phyloP scores from a whole-genome alignment of 2,888 invertebrate species.

The Malthinus seriepunctatus region DNA sequence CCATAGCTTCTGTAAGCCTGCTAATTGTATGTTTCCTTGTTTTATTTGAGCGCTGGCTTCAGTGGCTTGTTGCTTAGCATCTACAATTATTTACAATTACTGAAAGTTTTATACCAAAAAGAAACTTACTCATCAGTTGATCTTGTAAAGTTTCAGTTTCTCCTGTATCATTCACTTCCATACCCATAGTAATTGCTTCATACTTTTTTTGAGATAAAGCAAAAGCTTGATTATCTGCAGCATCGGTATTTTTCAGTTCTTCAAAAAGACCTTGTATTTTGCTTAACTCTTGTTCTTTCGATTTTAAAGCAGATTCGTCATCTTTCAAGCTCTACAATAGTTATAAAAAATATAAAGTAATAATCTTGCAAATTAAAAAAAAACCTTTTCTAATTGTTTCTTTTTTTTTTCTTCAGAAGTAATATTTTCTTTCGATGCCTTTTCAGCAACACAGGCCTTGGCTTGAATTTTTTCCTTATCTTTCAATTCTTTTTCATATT shows the following conservation, averaged over 20 bases:
- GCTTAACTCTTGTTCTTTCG: constrained; percentile 64
- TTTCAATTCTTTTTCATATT: constrained; percentile 66
- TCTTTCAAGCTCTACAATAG: constrained; percentile 60
- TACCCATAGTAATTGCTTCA: constrained; percentile 83
- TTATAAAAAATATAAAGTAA: neutral
- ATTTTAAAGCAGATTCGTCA: constrained; percentile 65
- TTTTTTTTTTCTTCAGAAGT: constrained; percentile 70
- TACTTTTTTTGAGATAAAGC: constrained; percentile 75
- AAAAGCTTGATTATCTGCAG: constrained; percentile 68
- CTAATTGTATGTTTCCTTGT: constrained; percentile 75
- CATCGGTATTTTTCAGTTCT: constrained; percentile 68
- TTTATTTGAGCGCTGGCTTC: constrained; percentile 79
- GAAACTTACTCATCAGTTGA: constrained; percentile 76
- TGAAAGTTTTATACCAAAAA: neutral
- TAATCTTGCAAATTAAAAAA: neutral
- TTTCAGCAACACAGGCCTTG: constrained; percentile 64
- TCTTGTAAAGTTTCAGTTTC: constrained; percentile 84
- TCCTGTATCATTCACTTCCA: constrained; percentile 77
- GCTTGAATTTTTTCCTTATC: constrained; percentile 70
- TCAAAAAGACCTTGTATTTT: constrained; percentile 68
- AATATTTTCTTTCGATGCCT: constrained; percentile 67
- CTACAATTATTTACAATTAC: constrained; percentile 51
- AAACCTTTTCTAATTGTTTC: constrained; percentile 63
- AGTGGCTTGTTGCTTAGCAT: constrained; percentile 74
- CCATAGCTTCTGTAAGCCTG: constrained; percentile 65